Percentiles rank a stretch among this genome's conserved stretches.
Evolutionary conservation across 1,140 invertebrate genomes (phyloP).

Genomic region (Vanessa tameamea): DNA sequence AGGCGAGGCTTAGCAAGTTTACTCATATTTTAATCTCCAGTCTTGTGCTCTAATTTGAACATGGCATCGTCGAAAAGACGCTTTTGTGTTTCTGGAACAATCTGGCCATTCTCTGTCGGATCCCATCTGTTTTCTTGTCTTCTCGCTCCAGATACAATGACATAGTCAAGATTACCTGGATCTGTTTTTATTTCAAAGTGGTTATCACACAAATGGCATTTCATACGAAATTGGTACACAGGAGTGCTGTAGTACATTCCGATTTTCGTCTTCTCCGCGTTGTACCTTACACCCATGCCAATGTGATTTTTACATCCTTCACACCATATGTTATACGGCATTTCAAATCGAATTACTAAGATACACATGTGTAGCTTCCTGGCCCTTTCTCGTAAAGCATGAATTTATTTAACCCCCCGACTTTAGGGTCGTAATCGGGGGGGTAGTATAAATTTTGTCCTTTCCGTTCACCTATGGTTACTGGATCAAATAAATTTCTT

Average conservation of each 20-base stretch:
- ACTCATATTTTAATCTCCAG: constrained; percentile 88
- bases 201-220: constrained; percentile 99
- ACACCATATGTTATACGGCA: constrained; percentile 98
- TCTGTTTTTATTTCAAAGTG: constrained; percentile 99
- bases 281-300: constrained; percentile 99
- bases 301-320: constrained; percentile 99
- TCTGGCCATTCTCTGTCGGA: constrained; percentile 97
- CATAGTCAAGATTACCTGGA: constrained; percentile 98
- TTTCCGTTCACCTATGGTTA: no score
- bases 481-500: no score
- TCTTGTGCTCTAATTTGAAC: constrained; percentile 96
- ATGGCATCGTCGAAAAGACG: constrained; percentile 96
- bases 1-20: constrained; percentile 87
- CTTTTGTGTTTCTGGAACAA: constrained; percentile 92
- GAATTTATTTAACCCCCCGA: constrained; percentile 96
- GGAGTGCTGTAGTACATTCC: constrained; percentile 99
- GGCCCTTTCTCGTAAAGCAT: constrained; percentile 96
- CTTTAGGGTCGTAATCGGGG: constrained; percentile 97
- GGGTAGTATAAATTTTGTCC: no score
- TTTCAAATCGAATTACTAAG: constrained; percentile 99
- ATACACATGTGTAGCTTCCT: constrained; percentile 97
- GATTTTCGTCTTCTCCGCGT: constrained; percentile 99
- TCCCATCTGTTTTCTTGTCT: constrained; percentile 99
- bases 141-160: constrained; percentile 95
- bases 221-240: constrained; percentile 99